Evolutionary conservation across 1,140 invertebrate genomes (phyloP).

Genomic region (Eumeta japonica): DNA sequence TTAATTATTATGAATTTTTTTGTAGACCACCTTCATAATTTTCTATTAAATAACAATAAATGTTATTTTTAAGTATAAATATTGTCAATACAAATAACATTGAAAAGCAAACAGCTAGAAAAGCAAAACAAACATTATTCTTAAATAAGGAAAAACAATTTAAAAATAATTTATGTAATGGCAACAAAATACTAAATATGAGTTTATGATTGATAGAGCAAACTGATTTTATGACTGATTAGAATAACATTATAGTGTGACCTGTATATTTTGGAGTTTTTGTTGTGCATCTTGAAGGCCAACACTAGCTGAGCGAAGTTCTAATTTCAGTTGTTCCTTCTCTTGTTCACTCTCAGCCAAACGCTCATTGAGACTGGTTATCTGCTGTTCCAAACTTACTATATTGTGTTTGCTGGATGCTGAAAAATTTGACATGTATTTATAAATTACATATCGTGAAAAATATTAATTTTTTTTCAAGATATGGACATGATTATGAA

Average conservation of each 20-base stretch:
- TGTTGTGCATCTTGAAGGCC: constrained; percentile 45
- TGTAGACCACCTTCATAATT: too few relatives aligned
- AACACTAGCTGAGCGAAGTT: constrained; percentile 37
- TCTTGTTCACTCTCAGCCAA: constrained; percentile 29
- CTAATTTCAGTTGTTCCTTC: constrained; percentile 40
- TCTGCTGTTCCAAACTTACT: constrained; percentile 41
- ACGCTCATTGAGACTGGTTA: constrained; percentile 26
- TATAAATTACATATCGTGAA: background rate
- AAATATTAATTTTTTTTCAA: too few relatives aligned
- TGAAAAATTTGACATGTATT: constrained; percentile 14
- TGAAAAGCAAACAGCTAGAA: too few relatives aligned
- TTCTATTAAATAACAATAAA: too few relatives aligned
- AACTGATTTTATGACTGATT: too few relatives aligned
- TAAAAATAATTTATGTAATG: constrained; percentile 5
- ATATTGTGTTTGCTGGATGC: constrained; percentile 47
- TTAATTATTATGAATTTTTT: too few relatives aligned
- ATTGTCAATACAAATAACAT: too few relatives aligned
- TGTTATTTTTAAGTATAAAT: too few relatives aligned
- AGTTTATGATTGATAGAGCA: too few relatives aligned
- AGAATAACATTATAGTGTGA: constrained; percentile 13
- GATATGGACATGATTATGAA: too few relatives aligned
- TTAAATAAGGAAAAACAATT: background rate
- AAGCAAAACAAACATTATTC: too few relatives aligned
- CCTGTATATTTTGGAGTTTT: constrained; percentile 39
- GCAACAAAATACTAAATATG: too few relatives aligned